phyloP scores from a whole-genome alignment of 2,888 invertebrate species.

The Hyppa rectilinea region DNA sequence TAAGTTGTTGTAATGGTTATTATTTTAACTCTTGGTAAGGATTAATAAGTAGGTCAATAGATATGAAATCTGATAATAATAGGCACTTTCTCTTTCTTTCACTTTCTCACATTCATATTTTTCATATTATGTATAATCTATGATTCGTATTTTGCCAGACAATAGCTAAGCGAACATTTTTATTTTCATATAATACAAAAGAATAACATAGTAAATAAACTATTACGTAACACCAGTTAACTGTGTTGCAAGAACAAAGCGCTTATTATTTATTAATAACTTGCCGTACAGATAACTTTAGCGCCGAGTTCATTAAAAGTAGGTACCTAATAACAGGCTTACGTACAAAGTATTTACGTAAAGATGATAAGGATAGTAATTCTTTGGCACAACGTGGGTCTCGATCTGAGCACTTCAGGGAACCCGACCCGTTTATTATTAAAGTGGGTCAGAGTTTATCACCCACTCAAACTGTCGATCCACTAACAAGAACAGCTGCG shows the following conservation, averaged over 20 bases:
- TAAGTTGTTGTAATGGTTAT: not conserved
- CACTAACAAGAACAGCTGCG: constrained; percentile 38
- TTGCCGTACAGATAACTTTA: constrained; percentile 39
- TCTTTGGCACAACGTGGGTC: constrained; percentile 41
- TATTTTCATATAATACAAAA: not conserved
- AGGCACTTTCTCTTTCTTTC: not conserved
- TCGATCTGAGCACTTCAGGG: constrained; percentile 46
- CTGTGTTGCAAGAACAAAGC: constrained; percentile 44
- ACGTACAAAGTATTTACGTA: constrained; percentile 38
- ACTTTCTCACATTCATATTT: not conserved
- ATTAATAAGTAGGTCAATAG: not conserved
- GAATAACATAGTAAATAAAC: constrained; percentile 9
- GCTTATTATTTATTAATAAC: constrained; percentile 37
- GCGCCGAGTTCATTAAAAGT: constrained; percentile 34
- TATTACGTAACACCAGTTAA: constrained; percentile 31
- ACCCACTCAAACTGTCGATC: constrained; percentile 42
- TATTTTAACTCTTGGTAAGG: not conserved
- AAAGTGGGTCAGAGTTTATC: constrained; percentile 65
- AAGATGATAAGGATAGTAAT: constrained; percentile 43
- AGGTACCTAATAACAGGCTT: constrained; percentile 23
- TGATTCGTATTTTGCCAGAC: not conserved
- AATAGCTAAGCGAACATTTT: not conserved
- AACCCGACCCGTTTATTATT: constrained; percentile 58
- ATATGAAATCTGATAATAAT: not conserved
- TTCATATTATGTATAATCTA: not conserved